phyloP scores from a whole-genome alignment of 1,140 invertebrate species.

The Portunus trituberculatus region DNA sequence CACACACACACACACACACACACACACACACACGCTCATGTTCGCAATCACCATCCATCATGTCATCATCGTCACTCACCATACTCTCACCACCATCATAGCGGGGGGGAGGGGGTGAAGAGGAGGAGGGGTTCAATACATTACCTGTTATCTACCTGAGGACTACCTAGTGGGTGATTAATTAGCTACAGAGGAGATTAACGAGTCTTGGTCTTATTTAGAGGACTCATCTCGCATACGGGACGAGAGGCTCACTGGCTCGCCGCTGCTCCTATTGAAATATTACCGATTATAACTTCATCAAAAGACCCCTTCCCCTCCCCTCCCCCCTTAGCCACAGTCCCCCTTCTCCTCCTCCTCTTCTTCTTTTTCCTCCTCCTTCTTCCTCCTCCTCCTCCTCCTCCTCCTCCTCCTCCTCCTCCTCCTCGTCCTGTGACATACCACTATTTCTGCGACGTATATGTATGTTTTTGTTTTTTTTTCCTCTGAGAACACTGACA shows the following conservation, averaged over 20 bases:
- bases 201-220: conserved; percentile 22
- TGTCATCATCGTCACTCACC: conserved; percentile 1
- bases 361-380: not conserved
- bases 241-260: not conserved
- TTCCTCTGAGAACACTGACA: not conserved
- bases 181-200: conserved; percentile 8
- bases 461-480: not conserved
- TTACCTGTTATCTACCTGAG: conserved; percentile 13
- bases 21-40: conserved; percentile 6
- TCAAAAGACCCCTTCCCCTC: not conserved
- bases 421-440: not conserved
- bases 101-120: not conserved
- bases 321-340: not conserved
- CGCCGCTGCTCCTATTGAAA: not conserved
- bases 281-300: conserved; percentile 23
- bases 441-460: not conserved
- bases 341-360: not conserved
- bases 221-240: conserved; percentile 10
- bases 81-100: not conserved
- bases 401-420: not conserved
- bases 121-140: not conserved
- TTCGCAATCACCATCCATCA: not conserved
- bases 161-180: conserved; percentile 21
- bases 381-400: not conserved
- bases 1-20: conserved; percentile 40